Base-by-base conservation (phyloP, 2,888 invertebrate species). In the Mesorhabditis belari region DNA sequence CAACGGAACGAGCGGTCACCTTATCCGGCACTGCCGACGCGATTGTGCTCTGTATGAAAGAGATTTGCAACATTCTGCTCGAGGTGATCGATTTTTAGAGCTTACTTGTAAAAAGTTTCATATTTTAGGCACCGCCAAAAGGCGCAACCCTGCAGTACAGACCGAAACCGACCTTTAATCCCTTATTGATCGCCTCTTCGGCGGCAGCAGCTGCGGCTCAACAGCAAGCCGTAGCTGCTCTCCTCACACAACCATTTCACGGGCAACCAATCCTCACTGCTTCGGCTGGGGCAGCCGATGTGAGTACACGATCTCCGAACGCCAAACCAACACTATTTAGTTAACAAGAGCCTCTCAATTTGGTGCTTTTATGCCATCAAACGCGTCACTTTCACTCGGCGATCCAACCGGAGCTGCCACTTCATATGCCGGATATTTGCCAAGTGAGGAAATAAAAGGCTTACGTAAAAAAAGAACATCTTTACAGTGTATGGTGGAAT, bases 131-230 rank as follows among this genome's bases (percentile, higher is more conserved):
- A 85, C 96, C 98, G 84, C 96, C 96, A 75, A 96, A 98, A 87
- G 96, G 96, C 83, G 94, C 95, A 81, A 98, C 96, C 82, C 94
- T 98, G 84, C 95, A 96, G 79, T 98, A 96, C 87, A 89, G 95
- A 86, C 96, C 96, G 83, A 84, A 83, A 73, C 83, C 83, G 6
- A 73, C 72, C 6, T 76, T 77, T 71, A 77, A 79, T 54, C 77
- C 78, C 5, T 55, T 79, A 25, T 66, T 79, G 27, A 68, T 80
- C 23, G 80, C 80, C 27, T 71, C 71, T 5, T 70, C 74, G 12
- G 80, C 80, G 0, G 80, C 78, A 21, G 75, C 76, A 3, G 76
- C 76, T 4, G 79, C 76, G 6, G 75, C 73, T 5, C 75, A 73
- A 49, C 77, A 75, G 61, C 74, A 72, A 55, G 29, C 27, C 17